Conservation (phyloP, 2,113 vertebrate genomes). For the Urocynchramus pylzowi region DNA sequence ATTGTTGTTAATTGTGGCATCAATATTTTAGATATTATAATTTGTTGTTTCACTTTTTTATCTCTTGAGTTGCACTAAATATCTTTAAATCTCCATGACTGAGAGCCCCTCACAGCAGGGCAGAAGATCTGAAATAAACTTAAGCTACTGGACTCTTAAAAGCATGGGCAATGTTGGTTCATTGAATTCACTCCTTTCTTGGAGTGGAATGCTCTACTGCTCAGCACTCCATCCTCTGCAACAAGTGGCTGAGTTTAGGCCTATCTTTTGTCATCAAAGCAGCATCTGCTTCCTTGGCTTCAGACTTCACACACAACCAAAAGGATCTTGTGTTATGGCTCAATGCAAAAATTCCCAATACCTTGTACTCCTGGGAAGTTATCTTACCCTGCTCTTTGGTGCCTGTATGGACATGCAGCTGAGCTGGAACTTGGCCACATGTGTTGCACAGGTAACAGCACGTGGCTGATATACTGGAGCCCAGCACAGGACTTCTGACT, state of each 20-base stretch:
- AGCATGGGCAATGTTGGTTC: background rate
- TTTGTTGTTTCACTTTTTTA: background rate
- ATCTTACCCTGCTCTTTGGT: background rate
- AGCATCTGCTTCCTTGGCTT: background rate
- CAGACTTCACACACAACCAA: background rate
- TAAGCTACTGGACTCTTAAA: background rate
- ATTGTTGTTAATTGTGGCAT: background rate
- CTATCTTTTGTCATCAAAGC: background rate
- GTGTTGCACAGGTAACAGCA: background rate
- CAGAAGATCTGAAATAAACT: background rate
- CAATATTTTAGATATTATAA: background rate
- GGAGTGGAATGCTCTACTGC: background rate
- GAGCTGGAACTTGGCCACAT: background rate
- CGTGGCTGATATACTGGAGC: background rate
- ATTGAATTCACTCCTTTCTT: background rate
- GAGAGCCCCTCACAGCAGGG: background rate
- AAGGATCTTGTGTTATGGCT: background rate
- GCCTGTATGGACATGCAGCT: background rate
- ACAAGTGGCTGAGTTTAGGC: background rate
- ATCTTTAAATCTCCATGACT: background rate
- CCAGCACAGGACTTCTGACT: background rate
- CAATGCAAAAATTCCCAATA: background rate
- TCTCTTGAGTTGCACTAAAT: background rate
- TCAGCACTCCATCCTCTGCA: background rate
- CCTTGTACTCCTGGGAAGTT: background rate